phyloP scores from a whole-genome alignment of 2,888 invertebrate genomes.

The Parochlus steinenii region DNA sequence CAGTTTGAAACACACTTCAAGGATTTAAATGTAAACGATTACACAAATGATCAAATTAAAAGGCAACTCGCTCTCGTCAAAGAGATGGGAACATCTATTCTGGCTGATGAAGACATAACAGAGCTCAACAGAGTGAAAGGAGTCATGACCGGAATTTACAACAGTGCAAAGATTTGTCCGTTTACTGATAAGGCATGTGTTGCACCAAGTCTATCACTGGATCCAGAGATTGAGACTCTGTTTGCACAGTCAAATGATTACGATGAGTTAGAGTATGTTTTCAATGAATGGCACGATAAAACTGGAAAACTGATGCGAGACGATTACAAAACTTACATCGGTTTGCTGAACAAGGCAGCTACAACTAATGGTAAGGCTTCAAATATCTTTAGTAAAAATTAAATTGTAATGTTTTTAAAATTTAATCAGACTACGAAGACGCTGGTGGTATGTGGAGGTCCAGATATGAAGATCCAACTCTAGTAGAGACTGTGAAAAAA shows the following conservation, averaged over 20 bases:
- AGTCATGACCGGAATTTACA: conserved; percentile 24
- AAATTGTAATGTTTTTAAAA: background rate
- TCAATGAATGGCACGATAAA: conserved; percentile 36
- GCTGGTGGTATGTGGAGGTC: conserved; percentile 34
- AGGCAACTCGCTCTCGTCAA: conserved; percentile 31
- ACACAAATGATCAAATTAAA: conserved; percentile 25
- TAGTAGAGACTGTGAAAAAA: conserved; percentile 25
- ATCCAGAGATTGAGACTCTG: conserved; percentile 17
- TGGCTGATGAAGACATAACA: conserved; percentile 25
- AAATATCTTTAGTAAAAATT: background rate
- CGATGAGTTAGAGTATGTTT: conserved; percentile 17
- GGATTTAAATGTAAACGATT: conserved; percentile 21
- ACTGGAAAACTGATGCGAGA: conserved; percentile 33
- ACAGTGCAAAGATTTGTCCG: conserved; percentile 24
- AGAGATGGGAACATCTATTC: conserved; percentile 31
- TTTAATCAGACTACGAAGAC: conserved; percentile 28
- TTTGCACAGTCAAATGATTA: background rate
- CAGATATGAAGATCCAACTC: conserved; percentile 30
- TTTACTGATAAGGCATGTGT: conserved; percentile 17
- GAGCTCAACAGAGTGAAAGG: conserved; percentile 17
- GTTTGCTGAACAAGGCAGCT: conserved; percentile 35
- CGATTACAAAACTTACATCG: conserved; percentile 31
- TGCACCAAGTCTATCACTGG: conserved; percentile 15
- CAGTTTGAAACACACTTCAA: conserved; percentile 28
- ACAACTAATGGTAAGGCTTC: conserved; percentile 25